Base-by-base conservation (phyloP, 2,113 vertebrate species). In the Panthera uncia region DNA sequence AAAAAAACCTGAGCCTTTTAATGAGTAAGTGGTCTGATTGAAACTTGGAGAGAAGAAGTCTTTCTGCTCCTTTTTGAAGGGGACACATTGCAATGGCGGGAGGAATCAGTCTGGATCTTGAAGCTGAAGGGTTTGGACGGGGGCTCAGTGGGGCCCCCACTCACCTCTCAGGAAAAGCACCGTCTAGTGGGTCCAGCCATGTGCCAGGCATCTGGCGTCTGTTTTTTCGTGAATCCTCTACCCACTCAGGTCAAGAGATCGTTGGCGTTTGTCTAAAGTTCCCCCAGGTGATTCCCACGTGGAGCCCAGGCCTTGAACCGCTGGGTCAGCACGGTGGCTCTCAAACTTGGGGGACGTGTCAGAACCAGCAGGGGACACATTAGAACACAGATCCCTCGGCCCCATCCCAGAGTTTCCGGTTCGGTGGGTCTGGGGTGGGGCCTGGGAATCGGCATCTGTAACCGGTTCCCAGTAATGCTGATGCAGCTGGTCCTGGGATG, bases 11-110 rank as follows among this genome's bases (percentile, higher is more conserved):
- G 48, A 29, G 63, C 31, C 57, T 69, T 76, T 31, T 41, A 63
- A 79, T 16, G 90, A 82, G 83, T 15, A 71, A 38, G 45, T 36
- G 23, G 13, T 38, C 33, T 69, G 45, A 36, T n/a, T 57, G 10
- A 55, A 6, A 10, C 1, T 16, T 4, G 73, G 81, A 10, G 65
- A 80, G 65, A 45, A 12, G 19, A 29, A 48, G 16, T 1, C 1
- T 12, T 21, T 68, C 38, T n/a, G 15, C 7, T 83, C 7, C 38
- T 31, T 50, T 31, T 21, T 21, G 71, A n/a, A 5, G 19, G 12
- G 4, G 19, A n/a, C 25, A 11, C 7, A 0, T 36, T 14, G 31
- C 3, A 2, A 0, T 10, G 52, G 36, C 5, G 4, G 12, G 3
- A 11, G 45, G 31, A 65, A 48, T 4, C 6, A 1, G 29, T 0